Evolutionary conservation across 2,888 invertebrate genomes (phyloP).

Genomic region (Kryphioiulus occultus): DNA sequence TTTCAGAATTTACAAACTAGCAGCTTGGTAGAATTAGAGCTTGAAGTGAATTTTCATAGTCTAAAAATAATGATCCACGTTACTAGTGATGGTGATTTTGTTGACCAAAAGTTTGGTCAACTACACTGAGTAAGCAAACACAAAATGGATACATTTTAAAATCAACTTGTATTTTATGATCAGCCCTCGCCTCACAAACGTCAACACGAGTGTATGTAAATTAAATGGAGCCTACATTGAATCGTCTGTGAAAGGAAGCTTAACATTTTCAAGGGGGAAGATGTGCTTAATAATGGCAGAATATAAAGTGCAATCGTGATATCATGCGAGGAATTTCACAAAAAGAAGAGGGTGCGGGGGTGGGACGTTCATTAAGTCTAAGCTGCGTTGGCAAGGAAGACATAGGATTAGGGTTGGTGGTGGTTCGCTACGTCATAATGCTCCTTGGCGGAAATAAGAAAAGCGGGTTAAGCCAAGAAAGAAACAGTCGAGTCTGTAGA

Average conservation of each 20-base stretch:
- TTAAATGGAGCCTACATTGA: not conserved
- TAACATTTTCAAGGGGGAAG: not conserved
- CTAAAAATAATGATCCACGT: too few species aligned
- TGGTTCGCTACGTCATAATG: not conserved
- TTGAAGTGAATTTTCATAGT: too few species aligned
- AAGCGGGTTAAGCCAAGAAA: not conserved
- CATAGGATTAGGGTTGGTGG: not conserved
- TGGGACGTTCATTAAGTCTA: not conserved
- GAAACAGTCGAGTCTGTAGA: not conserved
- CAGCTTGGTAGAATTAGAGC: too few species aligned
- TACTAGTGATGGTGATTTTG: too few species aligned
- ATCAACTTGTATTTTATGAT: not conserved
- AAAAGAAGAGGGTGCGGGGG: not conserved
- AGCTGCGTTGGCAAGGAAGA: not conserved
- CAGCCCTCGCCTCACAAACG: not conserved
- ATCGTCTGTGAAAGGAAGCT: not conserved
- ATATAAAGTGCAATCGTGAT: slow-evolving; percentile 18
- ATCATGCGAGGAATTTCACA: not conserved
- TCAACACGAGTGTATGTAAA: slow-evolving; percentile 15
- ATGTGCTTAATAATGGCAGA: not conserved
- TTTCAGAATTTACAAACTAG: too few species aligned
- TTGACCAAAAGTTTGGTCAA: too few species aligned
- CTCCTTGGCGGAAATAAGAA: not conserved
- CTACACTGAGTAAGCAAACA: too few species aligned
- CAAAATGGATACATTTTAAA: too few species aligned